Evolutionary conservation across 2,888 invertebrate species (phyloP).

Genomic region (Spatulosminthurus flaviceps): DNA sequence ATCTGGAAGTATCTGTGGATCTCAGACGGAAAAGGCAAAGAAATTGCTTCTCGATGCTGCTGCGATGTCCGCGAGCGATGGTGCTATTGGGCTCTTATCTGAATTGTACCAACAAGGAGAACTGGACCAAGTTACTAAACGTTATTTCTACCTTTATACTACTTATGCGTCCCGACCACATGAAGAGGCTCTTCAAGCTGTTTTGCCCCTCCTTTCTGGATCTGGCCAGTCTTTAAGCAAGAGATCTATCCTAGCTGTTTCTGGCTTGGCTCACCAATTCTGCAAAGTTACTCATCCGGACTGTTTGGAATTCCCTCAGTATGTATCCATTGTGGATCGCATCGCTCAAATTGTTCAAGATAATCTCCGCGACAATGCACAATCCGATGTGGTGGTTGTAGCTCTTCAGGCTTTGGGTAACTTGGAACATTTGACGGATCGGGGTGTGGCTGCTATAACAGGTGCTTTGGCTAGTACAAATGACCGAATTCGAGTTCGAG

Average conservation of each 20-base stretch:
- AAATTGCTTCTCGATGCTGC: constrained; percentile 81
- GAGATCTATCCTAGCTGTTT: constrained; percentile 50
- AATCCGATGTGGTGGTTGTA: constrained; percentile 33
- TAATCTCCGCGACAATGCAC: not conserved
- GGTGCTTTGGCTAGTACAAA: constrained; percentile 29
- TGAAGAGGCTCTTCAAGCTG: constrained; percentile 50
- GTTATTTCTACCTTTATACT: constrained; percentile 53
- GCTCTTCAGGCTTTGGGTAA: constrained; percentile 56
- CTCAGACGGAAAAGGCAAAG: not conserved
- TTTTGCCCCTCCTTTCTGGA: constrained; percentile 41
- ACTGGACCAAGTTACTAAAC: constrained; percentile 50
- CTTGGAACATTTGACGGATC: constrained; percentile 49
- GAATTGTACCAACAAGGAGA: constrained; percentile 72
- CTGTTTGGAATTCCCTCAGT: constrained; percentile 41
- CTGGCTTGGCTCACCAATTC: constrained; percentile 56
- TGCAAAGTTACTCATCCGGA: constrained; percentile 46
- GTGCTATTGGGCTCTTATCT: constrained; percentile 76
- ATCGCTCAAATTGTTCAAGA: constrained; percentile 49
- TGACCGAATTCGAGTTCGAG: constrained; percentile 44
- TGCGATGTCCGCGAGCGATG: constrained; percentile 80
- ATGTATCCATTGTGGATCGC: constrained; percentile 43
- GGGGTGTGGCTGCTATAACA: constrained; percentile 44
- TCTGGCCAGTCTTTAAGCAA: constrained; percentile 52
- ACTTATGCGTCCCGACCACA: constrained; percentile 57
- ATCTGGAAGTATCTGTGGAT: constrained; percentile 11